These are phyloP conservation scores for Solea senegalensis DNA, from an alignment of 2,113 vertebrate genomes.

Conservation along the genomic window DNA sequence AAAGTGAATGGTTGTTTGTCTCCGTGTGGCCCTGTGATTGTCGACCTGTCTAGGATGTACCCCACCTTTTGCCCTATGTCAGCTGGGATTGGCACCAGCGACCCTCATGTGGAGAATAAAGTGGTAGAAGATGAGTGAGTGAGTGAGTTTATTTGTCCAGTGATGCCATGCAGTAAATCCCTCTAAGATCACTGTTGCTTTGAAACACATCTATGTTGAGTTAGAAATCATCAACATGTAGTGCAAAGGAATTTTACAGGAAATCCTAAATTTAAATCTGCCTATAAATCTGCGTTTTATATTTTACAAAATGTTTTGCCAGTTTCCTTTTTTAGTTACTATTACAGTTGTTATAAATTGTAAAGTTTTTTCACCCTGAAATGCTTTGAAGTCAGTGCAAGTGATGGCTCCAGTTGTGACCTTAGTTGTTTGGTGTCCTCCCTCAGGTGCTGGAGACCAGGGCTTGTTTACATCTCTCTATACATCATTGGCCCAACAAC, in stretches of 20 bases:
- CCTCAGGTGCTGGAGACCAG: constrained; percentile 94
- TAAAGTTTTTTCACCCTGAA: background rate
- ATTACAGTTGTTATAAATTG: too few relatives aligned
- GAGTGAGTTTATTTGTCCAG: background rate
- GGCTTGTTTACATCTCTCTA: constrained; percentile 91
- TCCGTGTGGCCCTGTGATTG: too few relatives aligned
- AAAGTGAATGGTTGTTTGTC: too few relatives aligned
- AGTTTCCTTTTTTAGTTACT: too few relatives aligned
- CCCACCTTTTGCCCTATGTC: too few relatives aligned
- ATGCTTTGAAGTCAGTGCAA: too few relatives aligned
- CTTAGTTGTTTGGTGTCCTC: background rate
- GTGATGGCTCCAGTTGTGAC: background rate
- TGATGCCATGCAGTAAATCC: background rate
- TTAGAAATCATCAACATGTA: background rate
- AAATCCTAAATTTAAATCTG: background rate
- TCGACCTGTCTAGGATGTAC: too few relatives aligned
- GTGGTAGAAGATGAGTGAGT: too few relatives aligned
- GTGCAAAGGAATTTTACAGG: background rate
- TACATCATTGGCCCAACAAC: constrained; percentile 91
- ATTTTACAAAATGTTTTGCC: too few relatives aligned
- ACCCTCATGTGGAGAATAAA: too few relatives aligned
- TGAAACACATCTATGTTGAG: background rate
- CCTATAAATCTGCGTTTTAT: too few relatives aligned
- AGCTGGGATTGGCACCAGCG: too few relatives aligned
- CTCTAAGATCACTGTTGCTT: background rate